Percentiles rank a stretch among this genome's conserved stretches.
phyloP scores from a whole-genome alignment of 2,797 vertebrate genomes.

The Sternarchorhynchus goeldii region DNA sequence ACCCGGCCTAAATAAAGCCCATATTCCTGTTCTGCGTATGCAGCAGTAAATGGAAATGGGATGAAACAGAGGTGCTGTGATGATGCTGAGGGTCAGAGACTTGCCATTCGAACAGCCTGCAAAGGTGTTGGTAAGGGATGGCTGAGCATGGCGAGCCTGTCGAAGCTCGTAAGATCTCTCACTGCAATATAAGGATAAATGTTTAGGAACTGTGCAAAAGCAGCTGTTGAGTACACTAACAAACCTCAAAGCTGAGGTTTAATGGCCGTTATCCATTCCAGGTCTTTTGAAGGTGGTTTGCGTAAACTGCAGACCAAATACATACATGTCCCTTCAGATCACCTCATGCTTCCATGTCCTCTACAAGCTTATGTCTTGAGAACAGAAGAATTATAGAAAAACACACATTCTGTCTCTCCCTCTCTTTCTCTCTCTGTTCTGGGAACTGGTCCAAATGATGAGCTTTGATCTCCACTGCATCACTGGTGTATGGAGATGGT shows the following conservation, averaged over 20 bases:
- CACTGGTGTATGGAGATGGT: constrained; percentile 9
- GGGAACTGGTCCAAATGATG: constrained; percentile 34
- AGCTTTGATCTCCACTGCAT: constrained; percentile 31
- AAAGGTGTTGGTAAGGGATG: constrained; percentile 47
- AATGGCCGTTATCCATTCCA: constrained; percentile 54
- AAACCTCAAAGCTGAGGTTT: constrained; percentile 61
- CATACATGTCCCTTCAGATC: constrained; percentile 50
- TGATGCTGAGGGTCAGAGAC: constrained; percentile 21
- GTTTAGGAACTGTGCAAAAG: constrained; percentile 55
- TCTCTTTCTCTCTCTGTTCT: constrained; percentile 7
- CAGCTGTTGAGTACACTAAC: constrained; percentile 62
- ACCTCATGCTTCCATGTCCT: constrained; percentile 38
- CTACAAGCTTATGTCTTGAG: not conserved
- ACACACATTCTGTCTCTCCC: not conserved
- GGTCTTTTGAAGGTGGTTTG: constrained; percentile 57
- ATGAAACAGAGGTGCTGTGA: constrained; percentile 18
- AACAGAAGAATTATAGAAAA: constrained; percentile 18
- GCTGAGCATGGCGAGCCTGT: constrained; percentile 42
- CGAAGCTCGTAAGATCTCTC: constrained; percentile 49
- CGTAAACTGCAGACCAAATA: constrained; percentile 59
- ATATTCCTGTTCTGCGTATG: constrained; percentile 25
- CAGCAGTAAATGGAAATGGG: not conserved
- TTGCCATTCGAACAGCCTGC: constrained; percentile 45
- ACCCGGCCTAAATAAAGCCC: constrained; percentile 34
- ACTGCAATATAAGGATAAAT: constrained; percentile 55